Base-by-base conservation (phyloP, 2,888 invertebrate species). In the Trilocha varians region DNA sequence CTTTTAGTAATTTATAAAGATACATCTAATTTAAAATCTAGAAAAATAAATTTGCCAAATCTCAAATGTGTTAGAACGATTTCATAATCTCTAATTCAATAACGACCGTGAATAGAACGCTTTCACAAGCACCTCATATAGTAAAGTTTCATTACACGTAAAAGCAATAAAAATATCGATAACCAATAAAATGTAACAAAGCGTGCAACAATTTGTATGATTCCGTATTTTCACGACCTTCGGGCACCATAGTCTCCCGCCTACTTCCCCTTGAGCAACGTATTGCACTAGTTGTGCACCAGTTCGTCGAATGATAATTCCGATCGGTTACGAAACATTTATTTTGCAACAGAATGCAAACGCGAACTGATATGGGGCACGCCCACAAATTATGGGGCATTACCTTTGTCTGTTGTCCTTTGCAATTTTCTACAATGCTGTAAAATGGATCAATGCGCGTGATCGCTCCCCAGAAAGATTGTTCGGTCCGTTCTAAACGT, bases 231-330 rank as follows among this genome's bases (percentile, higher is more conserved):
- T 34, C 16, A 1, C 25, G 73, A 76, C 79, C 79, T 78, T 78
- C 70, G 52, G 48, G 53, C 58, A 62, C 70, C 74, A 77, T 78
- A 70, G 64, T 76, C 77, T 72, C 58, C 61, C 73, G 70, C 71
- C 76, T 55, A 65, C 70, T 75, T 79, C 76, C 78, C 74, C 69
- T 79, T 71, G 55, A 49, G 70, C 70, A 77, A 73, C 62, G 40
- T 58, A 57, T 60, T 65, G 77, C 76, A 78, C 55, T 62, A 59
- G 80, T 78, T 82, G 75, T 84, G 84, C 84, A 85, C 84, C 66
- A 83, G 75, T 84, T 83, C 74, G 67, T 62, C 65, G 71, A 75
- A 80, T 82, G 80, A 84, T 85, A 83, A 84, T 85, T 80, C 80
- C 77, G 59, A 80, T 74, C 68, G 65, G 56, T 85, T 85, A 82